A percentile compares a stretch with the other conserved stretches of the same genome.
Conservation (phyloP, 1,140 invertebrate species). For the Nebria ingens region DNA sequence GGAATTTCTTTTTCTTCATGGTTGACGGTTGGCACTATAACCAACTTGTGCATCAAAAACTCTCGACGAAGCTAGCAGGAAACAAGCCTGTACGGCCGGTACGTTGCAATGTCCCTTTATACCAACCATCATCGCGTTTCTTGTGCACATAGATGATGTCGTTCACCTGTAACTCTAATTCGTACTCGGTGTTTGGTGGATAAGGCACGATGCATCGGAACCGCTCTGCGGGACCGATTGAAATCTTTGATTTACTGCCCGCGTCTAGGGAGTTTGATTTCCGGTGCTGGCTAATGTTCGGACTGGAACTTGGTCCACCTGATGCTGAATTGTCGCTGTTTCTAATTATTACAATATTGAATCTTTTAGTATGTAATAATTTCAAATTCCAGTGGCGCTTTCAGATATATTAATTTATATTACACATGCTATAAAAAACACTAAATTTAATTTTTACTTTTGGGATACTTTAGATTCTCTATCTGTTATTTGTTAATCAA, state of each 20-base stretch:
- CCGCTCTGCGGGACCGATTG: conserved; percentile 49
- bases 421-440: too few relatives aligned
- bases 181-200: conserved; percentile 89
- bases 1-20: not conserved
- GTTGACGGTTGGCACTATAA: not conserved
- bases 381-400: too few relatives aligned
- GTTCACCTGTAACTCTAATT: conserved; percentile 77
- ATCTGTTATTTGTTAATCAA: too few relatives aligned
- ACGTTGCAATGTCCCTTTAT: conserved; percentile 81
- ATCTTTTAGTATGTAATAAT: too few relatives aligned
- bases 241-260: conserved; percentile 38
- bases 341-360: too few relatives aligned
- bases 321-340: conserved; percentile 22
- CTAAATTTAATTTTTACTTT: too few relatives aligned
- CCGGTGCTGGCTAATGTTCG: conserved; percentile 45
- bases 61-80: conserved; percentile 87
- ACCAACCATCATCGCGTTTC: conserved; percentile 92
- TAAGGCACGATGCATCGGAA: conserved; percentile 88
- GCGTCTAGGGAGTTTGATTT: conserved; percentile 74
- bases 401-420: too few relatives aligned
- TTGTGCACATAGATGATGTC: conserved; percentile 87
- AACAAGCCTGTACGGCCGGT: conserved; percentile 87
- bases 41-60: conserved; percentile 37
- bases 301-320: conserved; percentile 26
- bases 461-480: too few relatives aligned